Base-by-base conservation (phyloP, 53 echinoderm and acorn worm species). In the Pentamera pediparva region DNA sequence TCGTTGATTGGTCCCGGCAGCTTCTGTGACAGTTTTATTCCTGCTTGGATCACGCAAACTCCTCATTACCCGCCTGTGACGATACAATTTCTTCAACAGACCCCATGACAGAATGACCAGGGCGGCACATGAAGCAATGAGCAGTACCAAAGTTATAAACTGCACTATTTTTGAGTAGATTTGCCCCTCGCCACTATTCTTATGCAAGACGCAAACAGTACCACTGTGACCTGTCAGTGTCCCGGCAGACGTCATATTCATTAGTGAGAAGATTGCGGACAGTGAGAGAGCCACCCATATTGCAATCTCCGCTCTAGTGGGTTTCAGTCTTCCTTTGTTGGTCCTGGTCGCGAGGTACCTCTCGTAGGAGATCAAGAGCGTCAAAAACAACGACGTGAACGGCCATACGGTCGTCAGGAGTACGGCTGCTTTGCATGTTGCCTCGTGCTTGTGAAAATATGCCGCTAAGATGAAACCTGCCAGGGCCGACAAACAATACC, bases 371-470 rank as follows among this genome's bases (percentile, higher is more conserved):
- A 65, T 21, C 13, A 65, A 35, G 9, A 65, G 26, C 10, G 41
- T 65, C 11, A 65, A 38, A 22, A 65, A 65, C 39, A 65, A 12
- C 7, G 65, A 65, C 17, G 39, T 6, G 39, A 65, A 65, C 19
- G 7, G 13, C 7, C 65, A 38, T 26, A 18, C 7, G 13, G 39
- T 5, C 10, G 65, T 65, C 6, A 8, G 10, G 20, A 65, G 27
- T 3, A 36, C 10, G 13, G 1, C 4, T 13, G 39, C 1, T 65
- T 65, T 19, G 39, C 65, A 65, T 20, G 21, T 65, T 17, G 39
- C 2, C 13, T 65, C 26, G 1, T 9, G 37, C 15, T 39, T 9
- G 1, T 21, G 26, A 2, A 24, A 10, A 5, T 38, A 27, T 20
- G 27, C 39, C 65, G 24, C 22, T 0, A 65, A 22, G 27, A 65